Evolutionary conservation across 2,888 invertebrate genomes (phyloP), one percentile per base, ranked within the genome.

Genomic region (Augochlorella aurata): DNA sequence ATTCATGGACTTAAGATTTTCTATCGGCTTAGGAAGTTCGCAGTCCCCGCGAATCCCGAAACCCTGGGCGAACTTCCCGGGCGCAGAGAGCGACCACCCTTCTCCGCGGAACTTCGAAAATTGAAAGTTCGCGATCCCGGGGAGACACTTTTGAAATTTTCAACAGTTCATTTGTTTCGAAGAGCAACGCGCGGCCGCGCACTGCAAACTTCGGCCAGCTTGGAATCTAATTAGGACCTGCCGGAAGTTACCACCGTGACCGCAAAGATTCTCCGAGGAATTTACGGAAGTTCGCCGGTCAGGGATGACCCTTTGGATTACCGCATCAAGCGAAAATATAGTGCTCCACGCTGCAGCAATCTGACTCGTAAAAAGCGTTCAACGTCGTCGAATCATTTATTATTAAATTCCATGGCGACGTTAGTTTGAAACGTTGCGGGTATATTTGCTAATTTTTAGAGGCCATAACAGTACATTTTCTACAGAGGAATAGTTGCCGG

Each of bases 11-110:
- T 82, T 81, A 69, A 77, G 72, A 72, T 74, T 72, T 76, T 73
- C 71, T 73, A 76, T 78, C 81, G 81, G 81, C 81, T 81, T 81
- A 81, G 65, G n/a, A 81, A 81, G 52, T 81, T 80, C 29, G 12
- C 21, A 24, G 65, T 49, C 18, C 44, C 49, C 47, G 58, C 54
- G 49, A 65, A 65, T 67, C 65, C 47, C 18, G 5, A 70, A 66
- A 74, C 49, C 65, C 54, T 4, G 21, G 58, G 1, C 12, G 14
- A 70, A 73, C 44, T 74, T 73, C 24, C 21, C 14, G 24, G 21
- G 24, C 58, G 24, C 7, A 14, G 21, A 61, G 44, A 0, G 5
- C 38, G 38, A 18, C 18, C 16, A 9, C 12, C 47, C 7, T 1
- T 8, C 50, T 12, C 24, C 10, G 21, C 21, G 3, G 52, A 50